Conservation (phyloP, 2,113 vertebrate genomes). For the Muntiacus muntjak region DNA sequence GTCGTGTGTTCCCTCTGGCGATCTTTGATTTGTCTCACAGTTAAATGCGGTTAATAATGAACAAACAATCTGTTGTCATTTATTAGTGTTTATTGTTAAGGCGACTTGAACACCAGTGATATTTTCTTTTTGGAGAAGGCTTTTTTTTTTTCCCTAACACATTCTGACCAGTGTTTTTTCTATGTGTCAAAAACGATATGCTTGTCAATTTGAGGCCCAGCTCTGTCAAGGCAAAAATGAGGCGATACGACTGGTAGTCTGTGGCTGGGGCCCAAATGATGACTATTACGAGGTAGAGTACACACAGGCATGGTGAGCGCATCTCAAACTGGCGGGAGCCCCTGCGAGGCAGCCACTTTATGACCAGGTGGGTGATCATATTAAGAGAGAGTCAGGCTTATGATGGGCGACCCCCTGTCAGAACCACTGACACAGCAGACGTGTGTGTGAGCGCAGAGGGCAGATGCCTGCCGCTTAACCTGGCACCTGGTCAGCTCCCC, state of each 20-base stretch:
- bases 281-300: background rate
- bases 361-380: background rate
- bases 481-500: background rate
- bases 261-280: background rate
- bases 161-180: background rate
- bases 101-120: background rate
- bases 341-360: background rate
- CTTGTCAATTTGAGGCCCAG: background rate
- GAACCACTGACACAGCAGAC: background rate
- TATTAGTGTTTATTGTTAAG: slow-evolving; percentile 5
- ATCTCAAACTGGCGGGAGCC: background rate
- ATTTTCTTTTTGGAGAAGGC: slow-evolving; percentile 21
- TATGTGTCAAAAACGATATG: background rate
- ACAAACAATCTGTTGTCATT: background rate
- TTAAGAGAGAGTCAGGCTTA: background rate
- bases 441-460: too few relatives aligned
- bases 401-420: background rate
- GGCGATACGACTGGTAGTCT: background rate
- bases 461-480: background rate
- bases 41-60: slow-evolving; percentile 35
- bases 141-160: background rate
- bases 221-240: background rate
- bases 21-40: slow-evolving; percentile 41
- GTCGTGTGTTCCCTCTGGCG: background rate
- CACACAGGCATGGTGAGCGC: background rate